Percentiles rank a stretch among this genome's conserved stretches.
These are phyloP conservation scores for Antechinus stuartii DNA, from an alignment of 2,113 vertebrate species.

Conservation along the genomic window DNA sequence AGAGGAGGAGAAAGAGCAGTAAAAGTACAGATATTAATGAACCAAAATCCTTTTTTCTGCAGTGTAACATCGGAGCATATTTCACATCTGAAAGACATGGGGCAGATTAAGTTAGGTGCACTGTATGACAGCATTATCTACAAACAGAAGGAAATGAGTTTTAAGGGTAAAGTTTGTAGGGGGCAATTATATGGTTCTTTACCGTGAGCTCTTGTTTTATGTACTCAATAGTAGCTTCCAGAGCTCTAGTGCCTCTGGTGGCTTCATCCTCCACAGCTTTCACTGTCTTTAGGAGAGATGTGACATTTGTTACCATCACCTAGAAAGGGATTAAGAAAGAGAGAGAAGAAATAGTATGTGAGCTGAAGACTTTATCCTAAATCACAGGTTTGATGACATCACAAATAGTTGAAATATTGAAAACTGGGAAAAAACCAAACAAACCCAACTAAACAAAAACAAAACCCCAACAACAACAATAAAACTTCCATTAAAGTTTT, in stretches of 20 bases:
- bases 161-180: neutral
- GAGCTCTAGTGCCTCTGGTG: conserved; percentile 96
- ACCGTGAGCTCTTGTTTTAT: conserved; percentile 99
- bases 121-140: neutral
- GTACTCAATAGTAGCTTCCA: conserved; percentile 97
- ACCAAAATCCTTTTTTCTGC: neutral
- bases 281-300: conserved; percentile 98
- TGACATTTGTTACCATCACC: conserved; percentile 99
- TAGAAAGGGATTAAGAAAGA: conserved; percentile 72
- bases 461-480: no score
- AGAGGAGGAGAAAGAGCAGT: neutral
- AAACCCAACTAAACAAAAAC: no score
- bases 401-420: neutral
- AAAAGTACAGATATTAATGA: neutral
- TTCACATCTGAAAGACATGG: neutral
- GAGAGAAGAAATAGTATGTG: neutral
- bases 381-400: neutral
- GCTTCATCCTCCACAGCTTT: conserved; percentile 99
- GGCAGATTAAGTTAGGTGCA: neutral
- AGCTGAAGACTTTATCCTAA: neutral
- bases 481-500: neutral
- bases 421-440: neutral
- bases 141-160: neutral
- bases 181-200: conserved; percentile 34
- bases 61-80: neutral